Conservation (phyloP, 1,140 invertebrate genomes). For the Lasaia peninsularis region DNA sequence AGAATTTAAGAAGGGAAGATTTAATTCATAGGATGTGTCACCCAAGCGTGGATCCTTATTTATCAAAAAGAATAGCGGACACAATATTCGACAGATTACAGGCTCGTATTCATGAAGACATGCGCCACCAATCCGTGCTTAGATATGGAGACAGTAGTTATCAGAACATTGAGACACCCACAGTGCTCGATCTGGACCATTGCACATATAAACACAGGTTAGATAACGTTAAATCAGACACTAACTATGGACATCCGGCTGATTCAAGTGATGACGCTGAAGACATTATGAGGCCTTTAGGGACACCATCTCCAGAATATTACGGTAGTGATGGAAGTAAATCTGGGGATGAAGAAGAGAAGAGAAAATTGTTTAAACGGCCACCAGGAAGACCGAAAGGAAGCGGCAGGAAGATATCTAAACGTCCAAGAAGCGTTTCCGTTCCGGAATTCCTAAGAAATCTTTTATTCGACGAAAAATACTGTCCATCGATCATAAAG, state of each 20-base stretch:
- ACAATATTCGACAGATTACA: conserved; percentile 72
- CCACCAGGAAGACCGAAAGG: conserved; percentile 67
- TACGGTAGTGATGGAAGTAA: conserved; percentile 64
- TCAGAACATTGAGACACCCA: conserved; percentile 44
- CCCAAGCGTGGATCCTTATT: conserved; percentile 43
- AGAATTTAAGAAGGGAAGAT: conserved; percentile 67
- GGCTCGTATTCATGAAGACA: conserved; percentile 50
- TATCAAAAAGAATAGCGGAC: conserved; percentile 58
- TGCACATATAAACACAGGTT: conserved; percentile 42
- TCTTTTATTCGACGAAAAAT: conserved; percentile 84
- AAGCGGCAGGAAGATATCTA: conserved; percentile 76
- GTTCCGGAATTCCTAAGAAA: conserved; percentile 88
- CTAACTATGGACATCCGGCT: conserved; percentile 33
- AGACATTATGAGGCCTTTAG: conserved; percentile 48
- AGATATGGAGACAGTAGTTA: conserved; percentile 49
- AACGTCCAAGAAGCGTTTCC: conserved; percentile 83
- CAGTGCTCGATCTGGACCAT: conserved; percentile 57
- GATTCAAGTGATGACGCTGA: conserved; percentile 63
- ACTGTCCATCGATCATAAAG: conserved; percentile 88
- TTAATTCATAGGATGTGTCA: conserved; percentile 64
- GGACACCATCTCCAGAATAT: conserved; percentile 51
- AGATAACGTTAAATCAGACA: conserved; percentile 52
- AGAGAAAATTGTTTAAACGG: conserved; percentile 60
- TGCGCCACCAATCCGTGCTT: conserved; percentile 51
- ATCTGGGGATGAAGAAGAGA: conserved; percentile 61